Evolutionary conservation across 2,113 vertebrate species (phyloP), one percentile per base, ranked within the genome.

Genomic region (Calypte anna): DNA sequence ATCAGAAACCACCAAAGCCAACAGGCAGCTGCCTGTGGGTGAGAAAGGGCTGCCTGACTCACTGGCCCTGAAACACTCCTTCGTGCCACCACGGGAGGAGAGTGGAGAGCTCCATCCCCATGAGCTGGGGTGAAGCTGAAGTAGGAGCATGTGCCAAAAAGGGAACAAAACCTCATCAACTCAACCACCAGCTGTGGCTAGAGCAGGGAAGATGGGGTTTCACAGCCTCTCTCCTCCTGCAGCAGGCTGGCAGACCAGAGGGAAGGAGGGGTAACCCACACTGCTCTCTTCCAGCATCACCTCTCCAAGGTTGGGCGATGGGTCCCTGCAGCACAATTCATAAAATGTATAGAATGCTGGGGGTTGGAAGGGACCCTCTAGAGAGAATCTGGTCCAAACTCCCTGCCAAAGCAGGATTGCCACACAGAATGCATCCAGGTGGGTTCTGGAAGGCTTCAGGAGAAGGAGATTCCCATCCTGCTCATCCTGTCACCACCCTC

Each of bases 161-260:
- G 76, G 88, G 94, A 97, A 96, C 90, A 63, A 95, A 96, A 96
- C 55, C 87, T 93, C 94, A 96, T 93, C 91, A 31, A 86, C 38
- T 67, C 91, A 36, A 96, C 96, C 95, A 95, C 95, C n/a, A 93
- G 93, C 95, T 96, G 93, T 69, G 96, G 96, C 91, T 50, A 88
- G 63, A 88, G 92, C 88, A 90, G 59, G 96, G 96, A 94, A 88
- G 88, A 94, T 90, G 93, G 96, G 93, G 88, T 95, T 96, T 96
- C 85, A 67, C 93, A 90, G 93, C 75, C 79, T 91, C 90, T 28
- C 70, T 91, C 58, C 85, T 85, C 70, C 53, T 62, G 28, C 91
- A 93, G 23, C 38, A 62, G 86, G 58, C 40, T 64, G 74, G 61
- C 81, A 27, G 28, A 68, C 73, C 40, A 8, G 12, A 22, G 58